These are phyloP conservation scores for Chamaea fasciata DNA, from an alignment of 2,113 vertebrate species.

Conservation along the genomic window DNA sequence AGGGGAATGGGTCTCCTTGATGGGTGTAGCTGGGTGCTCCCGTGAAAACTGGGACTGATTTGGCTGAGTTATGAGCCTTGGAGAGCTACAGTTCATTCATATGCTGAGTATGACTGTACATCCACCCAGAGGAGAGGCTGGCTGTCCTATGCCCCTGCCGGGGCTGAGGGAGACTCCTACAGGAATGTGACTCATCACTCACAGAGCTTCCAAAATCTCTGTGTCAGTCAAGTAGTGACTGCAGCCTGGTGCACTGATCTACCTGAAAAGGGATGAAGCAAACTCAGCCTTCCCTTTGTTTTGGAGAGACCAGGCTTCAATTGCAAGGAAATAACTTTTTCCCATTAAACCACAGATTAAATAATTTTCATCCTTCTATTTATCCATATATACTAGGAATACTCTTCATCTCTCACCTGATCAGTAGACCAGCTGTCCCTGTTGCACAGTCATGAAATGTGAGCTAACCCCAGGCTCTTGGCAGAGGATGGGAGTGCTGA, in stretches of 20 bases:
- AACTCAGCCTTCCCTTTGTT: background rate
- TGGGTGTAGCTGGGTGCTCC: fast-evolving
- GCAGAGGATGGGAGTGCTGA: background rate
- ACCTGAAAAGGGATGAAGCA: background rate
- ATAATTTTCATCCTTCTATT: background rate
- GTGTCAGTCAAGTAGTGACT: background rate
- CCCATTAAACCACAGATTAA: background rate
- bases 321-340: background rate
- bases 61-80: background rate
- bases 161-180: background rate
- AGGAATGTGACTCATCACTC: background rate
- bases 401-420: background rate
- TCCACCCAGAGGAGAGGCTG: background rate
- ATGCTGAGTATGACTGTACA: background rate
- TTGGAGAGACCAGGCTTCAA: background rate
- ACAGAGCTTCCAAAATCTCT: background rate
- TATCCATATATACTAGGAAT: background rate
- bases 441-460: background rate
- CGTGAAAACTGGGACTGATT: background rate
- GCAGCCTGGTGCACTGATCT: background rate
- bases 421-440: background rate
- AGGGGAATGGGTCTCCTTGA: background rate
- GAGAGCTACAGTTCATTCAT: background rate
- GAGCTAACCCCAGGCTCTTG: background rate
- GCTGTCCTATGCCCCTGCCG: background rate